These are phyloP conservation scores for Drosophila pectinifera DNA, from an alignment of 1,140 invertebrate genomes.

Conservation along the genomic window DNA sequence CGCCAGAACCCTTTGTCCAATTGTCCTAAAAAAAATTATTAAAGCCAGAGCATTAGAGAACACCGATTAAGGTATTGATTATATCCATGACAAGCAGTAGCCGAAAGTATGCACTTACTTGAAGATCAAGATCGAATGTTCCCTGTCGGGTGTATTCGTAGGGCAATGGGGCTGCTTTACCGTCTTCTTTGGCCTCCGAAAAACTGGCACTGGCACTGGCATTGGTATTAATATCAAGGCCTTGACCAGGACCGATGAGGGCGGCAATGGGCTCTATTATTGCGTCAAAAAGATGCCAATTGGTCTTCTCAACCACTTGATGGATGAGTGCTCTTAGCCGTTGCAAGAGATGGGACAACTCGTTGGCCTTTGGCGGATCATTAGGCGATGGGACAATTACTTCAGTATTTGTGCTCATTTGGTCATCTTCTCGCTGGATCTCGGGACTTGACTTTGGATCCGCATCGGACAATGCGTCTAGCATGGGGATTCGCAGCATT, in stretches of 20 bases:
- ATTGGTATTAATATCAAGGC: background rate
- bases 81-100: too few species aligned
- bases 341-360: conserved; percentile 27
- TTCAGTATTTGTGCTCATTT: background rate
- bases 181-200: background rate
- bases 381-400: background rate
- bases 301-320: conserved; percentile 34
- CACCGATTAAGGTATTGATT: too few species aligned
- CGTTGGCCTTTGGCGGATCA: background rate
- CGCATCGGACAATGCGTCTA: conserved; percentile 17
- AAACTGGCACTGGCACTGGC: background rate
- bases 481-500: conserved; percentile 50
- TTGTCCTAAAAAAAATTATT: background rate
- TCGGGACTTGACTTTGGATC: background rate
- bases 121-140: conserved; percentile 65
- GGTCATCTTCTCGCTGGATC: background rate
- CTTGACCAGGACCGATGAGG: background rate
- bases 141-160: conserved; percentile 54
- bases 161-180: background rate
- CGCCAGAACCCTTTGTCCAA: background rate
- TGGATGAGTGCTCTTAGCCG: conserved; percentile 25
- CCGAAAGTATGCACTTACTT: background rate
- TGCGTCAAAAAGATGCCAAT: conserved; percentile 39
- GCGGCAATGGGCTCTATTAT: conserved; percentile 28
- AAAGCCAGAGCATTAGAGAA: background rate